A percentile compares a stretch with the other conserved stretches of the same genome.
Conservation (phyloP, 2,797 vertebrate genomes). For the Cuculus canorus region DNA sequence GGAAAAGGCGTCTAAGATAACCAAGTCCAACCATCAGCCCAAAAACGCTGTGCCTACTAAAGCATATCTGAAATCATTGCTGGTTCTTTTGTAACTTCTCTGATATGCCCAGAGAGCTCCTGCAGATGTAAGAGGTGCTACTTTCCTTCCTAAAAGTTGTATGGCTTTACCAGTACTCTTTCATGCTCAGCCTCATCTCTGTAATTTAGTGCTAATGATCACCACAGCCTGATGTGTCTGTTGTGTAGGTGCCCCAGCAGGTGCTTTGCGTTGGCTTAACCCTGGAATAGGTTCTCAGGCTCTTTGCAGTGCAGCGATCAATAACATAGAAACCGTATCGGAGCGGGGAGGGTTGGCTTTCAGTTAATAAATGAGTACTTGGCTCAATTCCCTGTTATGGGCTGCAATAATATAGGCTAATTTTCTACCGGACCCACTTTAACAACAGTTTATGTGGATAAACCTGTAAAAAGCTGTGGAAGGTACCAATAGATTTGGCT, state of each 20-base stretch:
- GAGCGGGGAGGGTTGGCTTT: background rate
- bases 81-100: background rate
- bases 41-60: too few species aligned
- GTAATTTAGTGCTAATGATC: background rate
- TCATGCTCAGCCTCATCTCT: background rate
- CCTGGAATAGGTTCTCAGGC: background rate
- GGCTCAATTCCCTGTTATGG: background rate
- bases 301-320: background rate
- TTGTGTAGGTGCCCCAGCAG: background rate
- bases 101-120: background rate
- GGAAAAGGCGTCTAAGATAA: too few species aligned
- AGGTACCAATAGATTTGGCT: background rate
- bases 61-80: background rate
- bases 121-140: background rate
- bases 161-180: background rate
- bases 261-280: rapidly evolving
- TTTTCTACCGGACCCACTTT: background rate
- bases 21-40: too few species aligned
- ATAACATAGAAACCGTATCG: rapidly evolving
- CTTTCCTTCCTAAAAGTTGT: background rate
- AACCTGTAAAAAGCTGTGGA: background rate
- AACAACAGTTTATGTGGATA: background rate
- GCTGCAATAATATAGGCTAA: background rate
- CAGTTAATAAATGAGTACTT: background rate
- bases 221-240: rapidly evolving